These are phyloP conservation scores for Drosophila niveifrons DNA, from an alignment of 2,888 invertebrate species.

Conservation along the genomic window DNA sequence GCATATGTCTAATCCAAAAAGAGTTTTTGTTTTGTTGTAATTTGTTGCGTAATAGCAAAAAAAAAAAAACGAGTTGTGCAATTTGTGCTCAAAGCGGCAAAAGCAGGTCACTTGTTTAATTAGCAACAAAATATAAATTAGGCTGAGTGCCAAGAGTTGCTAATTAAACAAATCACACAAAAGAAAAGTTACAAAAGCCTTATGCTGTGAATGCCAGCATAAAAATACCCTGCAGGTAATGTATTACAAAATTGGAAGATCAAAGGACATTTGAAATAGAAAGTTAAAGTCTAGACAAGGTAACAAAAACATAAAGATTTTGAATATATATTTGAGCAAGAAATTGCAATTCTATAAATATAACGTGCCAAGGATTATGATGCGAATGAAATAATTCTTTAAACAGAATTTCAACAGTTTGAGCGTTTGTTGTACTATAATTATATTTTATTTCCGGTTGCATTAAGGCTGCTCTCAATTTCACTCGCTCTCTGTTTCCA, in stretches of 20 bases:
- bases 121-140: slow-evolving; percentile 23
- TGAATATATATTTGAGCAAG: too few relatives aligned
- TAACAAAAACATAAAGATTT: too few relatives aligned
- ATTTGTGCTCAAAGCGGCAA: slow-evolving; percentile 14
- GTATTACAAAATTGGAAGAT: neutral
- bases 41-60: neutral
- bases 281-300: too few relatives aligned
- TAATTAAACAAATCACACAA: slow-evolving; percentile 25
- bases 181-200: neutral
- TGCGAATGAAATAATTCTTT: neutral
- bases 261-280: neutral
- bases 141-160: slow-evolving; percentile 7
- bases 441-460: slow-evolving; percentile 34
- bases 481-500: slow-evolving; percentile 11
- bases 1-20: slow-evolving; percentile 1
- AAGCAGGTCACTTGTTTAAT: slow-evolving; percentile 39
- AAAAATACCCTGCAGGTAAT: slow-evolving; percentile 1
- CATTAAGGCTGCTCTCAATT: slow-evolving; percentile 30
- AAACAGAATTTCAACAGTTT: neutral
- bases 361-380: too few relatives aligned
- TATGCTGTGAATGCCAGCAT: neutral
- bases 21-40: neutral
- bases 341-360: too few relatives aligned
- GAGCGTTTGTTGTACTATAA: slow-evolving; percentile 11
- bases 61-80: slow-evolving; percentile 3